Conservation (phyloP, 2,113 vertebrate genomes). For the Paracanthobrama guichenoti region DNA sequence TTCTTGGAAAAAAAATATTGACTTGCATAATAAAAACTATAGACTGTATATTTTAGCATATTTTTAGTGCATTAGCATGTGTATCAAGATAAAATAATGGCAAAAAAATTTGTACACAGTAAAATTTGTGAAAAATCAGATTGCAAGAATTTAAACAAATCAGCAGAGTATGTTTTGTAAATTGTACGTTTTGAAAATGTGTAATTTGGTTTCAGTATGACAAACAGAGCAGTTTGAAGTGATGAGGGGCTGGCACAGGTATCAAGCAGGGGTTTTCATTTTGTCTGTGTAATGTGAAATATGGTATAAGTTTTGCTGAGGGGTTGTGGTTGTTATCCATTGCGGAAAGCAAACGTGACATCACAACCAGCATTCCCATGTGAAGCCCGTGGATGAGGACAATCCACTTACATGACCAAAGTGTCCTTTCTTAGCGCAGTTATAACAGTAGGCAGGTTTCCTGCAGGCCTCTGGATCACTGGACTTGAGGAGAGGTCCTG, state of each 20-base stretch:
- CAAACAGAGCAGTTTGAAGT: background rate
- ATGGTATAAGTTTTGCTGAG: background rate
- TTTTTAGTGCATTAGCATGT: background rate
- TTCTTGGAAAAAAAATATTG: too few relatives aligned
- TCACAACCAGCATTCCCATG: background rate
- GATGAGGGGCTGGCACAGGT: background rate
- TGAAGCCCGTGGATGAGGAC: background rate
- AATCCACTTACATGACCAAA: conserved; percentile 72
- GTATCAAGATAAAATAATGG: background rate
- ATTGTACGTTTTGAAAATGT: background rate
- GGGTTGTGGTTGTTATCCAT: background rate
- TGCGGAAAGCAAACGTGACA: background rate
- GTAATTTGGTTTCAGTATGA: background rate
- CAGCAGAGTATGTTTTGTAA: too few relatives aligned
- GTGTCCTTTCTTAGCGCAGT: conserved; percentile 77
- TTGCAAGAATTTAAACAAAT: too few relatives aligned
- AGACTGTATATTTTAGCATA: too few relatives aligned
- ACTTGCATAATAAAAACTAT: too few relatives aligned
- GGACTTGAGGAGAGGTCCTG: conserved; percentile 53
- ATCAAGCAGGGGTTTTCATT: background rate
- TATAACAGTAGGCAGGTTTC: conserved; percentile 71
- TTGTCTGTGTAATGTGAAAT: background rate
- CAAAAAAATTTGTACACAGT: background rate
- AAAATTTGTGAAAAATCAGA: background rate
- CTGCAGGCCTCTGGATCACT: background rate